These are phyloP conservation scores for Onychomys torridus DNA, from an alignment of 2,797 vertebrate genomes.

Conservation along the genomic window DNA sequence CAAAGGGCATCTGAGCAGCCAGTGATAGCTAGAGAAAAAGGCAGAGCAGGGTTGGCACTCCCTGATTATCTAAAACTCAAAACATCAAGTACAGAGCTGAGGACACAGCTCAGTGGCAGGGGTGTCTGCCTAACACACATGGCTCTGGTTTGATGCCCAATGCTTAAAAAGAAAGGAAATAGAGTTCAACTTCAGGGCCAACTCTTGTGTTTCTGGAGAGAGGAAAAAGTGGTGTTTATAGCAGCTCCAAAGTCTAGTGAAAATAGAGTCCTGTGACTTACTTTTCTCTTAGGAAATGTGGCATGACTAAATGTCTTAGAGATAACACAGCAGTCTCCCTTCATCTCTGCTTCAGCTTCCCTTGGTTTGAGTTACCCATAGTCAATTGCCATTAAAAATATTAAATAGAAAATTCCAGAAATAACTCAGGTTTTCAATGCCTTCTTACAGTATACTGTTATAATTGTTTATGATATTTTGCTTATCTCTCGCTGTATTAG, in stretches of 20 bases:
- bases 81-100: not conserved
- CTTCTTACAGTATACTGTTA: not conserved
- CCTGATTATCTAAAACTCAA: constrained; percentile 1
- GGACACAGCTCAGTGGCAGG: not conserved
- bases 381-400: not conserved
- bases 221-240: not conserved
- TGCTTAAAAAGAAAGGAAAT: not conserved
- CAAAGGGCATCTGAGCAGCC: not conserved
- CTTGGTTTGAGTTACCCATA: not conserved
- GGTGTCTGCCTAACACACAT: not conserved
- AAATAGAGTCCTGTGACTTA: not conserved
- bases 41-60: not conserved
- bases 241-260: not conserved
- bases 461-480: not conserved
- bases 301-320: not conserved
- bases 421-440: not conserved
- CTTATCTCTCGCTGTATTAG: not conserved
- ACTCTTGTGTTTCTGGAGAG: not conserved
- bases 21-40: not conserved
- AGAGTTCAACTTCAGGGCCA: not conserved
- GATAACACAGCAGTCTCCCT: not conserved
- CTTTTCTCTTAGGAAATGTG: not conserved
- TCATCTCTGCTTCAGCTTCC: not conserved
- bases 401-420: not conserved
- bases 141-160: not conserved